Evolutionary conservation across 2,797 vertebrate species (phyloP).

Genomic region (Pseudocheirus occidentalis): DNA sequence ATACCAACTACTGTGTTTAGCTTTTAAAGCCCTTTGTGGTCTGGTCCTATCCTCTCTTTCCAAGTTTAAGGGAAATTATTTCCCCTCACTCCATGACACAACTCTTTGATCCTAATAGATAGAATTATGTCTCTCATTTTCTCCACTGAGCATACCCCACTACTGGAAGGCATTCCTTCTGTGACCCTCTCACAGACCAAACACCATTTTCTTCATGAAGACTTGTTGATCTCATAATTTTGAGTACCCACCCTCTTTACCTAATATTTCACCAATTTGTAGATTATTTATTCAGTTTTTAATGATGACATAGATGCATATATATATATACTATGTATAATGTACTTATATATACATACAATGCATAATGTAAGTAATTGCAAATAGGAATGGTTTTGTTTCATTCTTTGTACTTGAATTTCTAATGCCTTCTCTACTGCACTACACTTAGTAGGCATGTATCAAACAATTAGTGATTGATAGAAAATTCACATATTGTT

Average conservation of each 20-base stretch:
- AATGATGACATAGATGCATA: background rate
- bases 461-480: background rate
- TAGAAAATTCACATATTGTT: background rate
- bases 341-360: background rate
- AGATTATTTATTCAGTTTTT: background rate
- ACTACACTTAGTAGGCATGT: no score
- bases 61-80: background rate
- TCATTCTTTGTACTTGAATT: background rate
- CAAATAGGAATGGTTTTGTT: background rate
- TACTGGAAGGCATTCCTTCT: background rate
- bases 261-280: background rate
- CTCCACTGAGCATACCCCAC: background rate
- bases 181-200: background rate
- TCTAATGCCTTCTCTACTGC: background rate
- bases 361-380: background rate
- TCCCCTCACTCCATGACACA: background rate
- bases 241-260: background rate
- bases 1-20: background rate
- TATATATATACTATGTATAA: background rate
- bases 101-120: background rate
- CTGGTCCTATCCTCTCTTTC: background rate
- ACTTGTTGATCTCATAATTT: background rate
- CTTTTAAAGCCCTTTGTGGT: background rate
- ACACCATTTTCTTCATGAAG: background rate
- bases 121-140: background rate